A percentile compares a stretch with the other conserved stretches of the same genome.
Evolutionary conservation across 1,140 invertebrate species (phyloP).

Genomic region (Brachystomella parvula): DNA sequence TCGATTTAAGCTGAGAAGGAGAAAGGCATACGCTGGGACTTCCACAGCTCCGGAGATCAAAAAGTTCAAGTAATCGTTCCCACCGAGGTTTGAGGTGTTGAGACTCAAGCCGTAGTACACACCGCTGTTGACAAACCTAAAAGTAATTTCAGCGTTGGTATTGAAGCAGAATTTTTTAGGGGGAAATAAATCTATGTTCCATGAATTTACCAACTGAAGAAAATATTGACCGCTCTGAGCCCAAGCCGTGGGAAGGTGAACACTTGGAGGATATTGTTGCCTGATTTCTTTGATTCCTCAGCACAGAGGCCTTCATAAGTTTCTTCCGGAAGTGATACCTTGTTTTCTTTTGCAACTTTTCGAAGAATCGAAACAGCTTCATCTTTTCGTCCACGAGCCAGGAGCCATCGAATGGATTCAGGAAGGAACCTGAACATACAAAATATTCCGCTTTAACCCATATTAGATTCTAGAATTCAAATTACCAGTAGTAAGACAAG

Average conservation of each 20-base stretch:
- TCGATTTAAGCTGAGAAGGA: conserved; percentile 20
- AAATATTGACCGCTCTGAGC: conserved; percentile 61
- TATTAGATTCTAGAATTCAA: background rate
- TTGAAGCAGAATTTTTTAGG: conserved; percentile 54
- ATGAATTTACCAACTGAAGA: conserved; percentile 53
- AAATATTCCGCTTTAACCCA: background rate
- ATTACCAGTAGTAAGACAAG: conserved; percentile 67
- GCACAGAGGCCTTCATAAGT: conserved; percentile 49
- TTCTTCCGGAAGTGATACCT: conserved; percentile 51
- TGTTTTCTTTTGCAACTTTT: conserved; percentile 60
- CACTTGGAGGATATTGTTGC: conserved; percentile 40
- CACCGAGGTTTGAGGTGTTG: conserved; percentile 65
- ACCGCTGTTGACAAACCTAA: conserved; percentile 68
- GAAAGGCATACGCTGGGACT: conserved; percentile 37
- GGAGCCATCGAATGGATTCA: conserved; percentile 70
- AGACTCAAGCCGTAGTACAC: conserved; percentile 76
- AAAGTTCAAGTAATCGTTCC: conserved; percentile 68
- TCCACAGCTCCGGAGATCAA: conserved; percentile 66
- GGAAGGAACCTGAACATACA: conserved; percentile 58
- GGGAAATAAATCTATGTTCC: conserved; percentile 47
- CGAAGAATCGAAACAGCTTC: conserved; percentile 62
- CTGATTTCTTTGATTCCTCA: conserved; percentile 12
- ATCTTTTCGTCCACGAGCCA: conserved; percentile 62
- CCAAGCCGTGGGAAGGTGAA: conserved; percentile 62
- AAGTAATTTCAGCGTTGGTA: conserved; percentile 63